Base-by-base conservation (phyloP, 2,797 vertebrate genomes). In the Hydrocynus forskahlii region DNA sequence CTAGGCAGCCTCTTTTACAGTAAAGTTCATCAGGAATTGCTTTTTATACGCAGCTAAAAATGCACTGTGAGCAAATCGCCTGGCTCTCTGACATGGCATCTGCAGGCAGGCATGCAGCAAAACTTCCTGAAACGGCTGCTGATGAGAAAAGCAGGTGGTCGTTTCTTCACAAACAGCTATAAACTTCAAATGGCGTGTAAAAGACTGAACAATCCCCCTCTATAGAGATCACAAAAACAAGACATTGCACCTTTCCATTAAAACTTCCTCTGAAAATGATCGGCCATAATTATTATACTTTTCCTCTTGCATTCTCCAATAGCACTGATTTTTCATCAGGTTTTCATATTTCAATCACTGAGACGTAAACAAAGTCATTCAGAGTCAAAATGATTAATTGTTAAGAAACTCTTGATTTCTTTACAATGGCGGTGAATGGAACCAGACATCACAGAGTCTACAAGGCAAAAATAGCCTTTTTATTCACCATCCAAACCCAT, bases 81-180 rank as follows among this genome's bases (percentile, higher is more conserved):
- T 78, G 76, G 76, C 64, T 8, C 76, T 17, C 7, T 21, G 29
- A 52, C 43, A 21, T 23, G 14, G 5, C 62, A 66, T 50, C 74
- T 64, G 48, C 19, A 3, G 12, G 55, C 17, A 43, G 23, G 7
- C 75, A 76, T 16, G 63, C 13, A 25, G 35, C 21, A 57, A 17
- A 77, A 25, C 60, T 60, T 60, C 12, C 48, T 21, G 57, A 25
- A 75, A 17, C 23, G 25, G 23, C 72, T 75, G 73, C 4, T 75
- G 59, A 75, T 50, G 48, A 76, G 60, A 40, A 67, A 76, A 57
- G 59, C 59, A 60, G n/a, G 21, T 21, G 8, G 12, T 4, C 16
- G 0, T 68, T 35, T 69, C 29, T 66, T 62, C 63, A 48, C 81
- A 75, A 77, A 38, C 72, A 72, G 77, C 69, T 21, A n/a, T 62